Evolutionary conservation across 2,113 vertebrate genomes (phyloP).

Genomic region (Regulus satrapa): DNA sequence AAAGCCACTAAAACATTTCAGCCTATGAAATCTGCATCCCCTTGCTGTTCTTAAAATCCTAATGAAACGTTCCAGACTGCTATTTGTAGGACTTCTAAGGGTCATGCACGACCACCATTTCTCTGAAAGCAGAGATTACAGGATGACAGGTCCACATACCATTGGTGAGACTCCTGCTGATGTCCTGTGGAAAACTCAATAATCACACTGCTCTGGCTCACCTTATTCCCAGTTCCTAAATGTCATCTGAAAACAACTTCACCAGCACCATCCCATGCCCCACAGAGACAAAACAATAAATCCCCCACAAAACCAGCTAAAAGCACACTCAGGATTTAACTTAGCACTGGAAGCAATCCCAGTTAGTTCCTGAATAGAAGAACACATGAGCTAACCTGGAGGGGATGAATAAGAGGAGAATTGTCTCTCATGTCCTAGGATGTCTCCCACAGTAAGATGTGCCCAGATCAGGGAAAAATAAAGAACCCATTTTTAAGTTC

Average conservation of each 20-base stretch:
- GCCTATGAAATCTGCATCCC: conserved; percentile 60
- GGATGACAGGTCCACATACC: neutral
- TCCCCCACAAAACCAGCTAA: neutral
- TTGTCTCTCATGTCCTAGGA: neutral
- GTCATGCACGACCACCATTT: conserved; percentile 47
- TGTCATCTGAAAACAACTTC: neutral
- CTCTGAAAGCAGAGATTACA: conserved; percentile 56
- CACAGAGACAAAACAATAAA: neutral
- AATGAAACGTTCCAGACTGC: conserved; percentile 63
- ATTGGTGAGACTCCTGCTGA: neutral
- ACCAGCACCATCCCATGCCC: neutral
- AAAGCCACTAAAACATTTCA: conserved; percentile 69
- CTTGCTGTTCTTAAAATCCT: conserved; percentile 69
- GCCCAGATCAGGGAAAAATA: neutral
- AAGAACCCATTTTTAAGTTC: neutral
- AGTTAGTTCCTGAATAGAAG: neutral
- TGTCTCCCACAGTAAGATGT: neutral
- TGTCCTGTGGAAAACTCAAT: neutral
- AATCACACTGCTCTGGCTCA: neutral
- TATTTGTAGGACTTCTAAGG: conserved; percentile 57
- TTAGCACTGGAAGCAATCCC: neutral
- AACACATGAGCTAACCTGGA: neutral
- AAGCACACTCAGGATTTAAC: neutral
- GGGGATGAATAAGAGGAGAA: neutral
- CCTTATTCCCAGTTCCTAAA: neutral